Evolutionary conservation across 2,113 vertebrate species (phyloP).

Genomic region (Platanista minor): DNA sequence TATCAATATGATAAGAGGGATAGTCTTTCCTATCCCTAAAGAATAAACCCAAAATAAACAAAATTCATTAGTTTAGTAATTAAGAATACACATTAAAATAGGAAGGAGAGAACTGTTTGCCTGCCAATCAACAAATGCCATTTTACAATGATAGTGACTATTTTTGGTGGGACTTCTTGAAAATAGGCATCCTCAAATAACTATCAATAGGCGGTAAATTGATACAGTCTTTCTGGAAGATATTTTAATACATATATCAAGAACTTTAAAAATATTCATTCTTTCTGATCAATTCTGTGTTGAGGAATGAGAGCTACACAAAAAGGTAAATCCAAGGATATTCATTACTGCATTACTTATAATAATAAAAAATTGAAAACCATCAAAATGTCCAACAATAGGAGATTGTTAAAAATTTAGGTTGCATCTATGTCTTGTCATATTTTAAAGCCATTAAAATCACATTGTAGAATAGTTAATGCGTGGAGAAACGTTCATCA

Average conservation of each 20-base stretch:
- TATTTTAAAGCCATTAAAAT: constrained; percentile 24
- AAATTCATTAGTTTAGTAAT: constrained; percentile 19
- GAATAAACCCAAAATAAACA: not conserved
- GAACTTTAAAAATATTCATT: not conserved
- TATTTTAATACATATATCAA: not conserved
- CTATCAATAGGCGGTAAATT: not conserved
- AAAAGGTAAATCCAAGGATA: not conserved
- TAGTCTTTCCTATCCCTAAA: not conserved
- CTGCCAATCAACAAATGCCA: not conserved
- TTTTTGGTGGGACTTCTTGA: not conserved
- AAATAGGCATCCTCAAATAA: not conserved
- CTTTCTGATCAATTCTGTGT: not conserved
- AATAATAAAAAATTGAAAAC: not conserved
- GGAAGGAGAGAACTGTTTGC: not conserved
- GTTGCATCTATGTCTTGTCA: not conserved
- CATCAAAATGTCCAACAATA: not conserved
- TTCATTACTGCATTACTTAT: not conserved
- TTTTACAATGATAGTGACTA: not conserved
- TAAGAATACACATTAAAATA: constrained; percentile 34
- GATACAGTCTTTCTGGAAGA: not conserved
- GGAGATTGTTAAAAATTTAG: not conserved
- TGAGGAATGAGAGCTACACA: not conserved
- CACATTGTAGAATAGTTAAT: not conserved
- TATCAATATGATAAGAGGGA: not conserved
- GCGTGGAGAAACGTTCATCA: not conserved